Evolutionary conservation across 2,888 invertebrate species (phyloP), one percentile per base, ranked within the genome.

Genomic region (Entomobrya proxima): DNA sequence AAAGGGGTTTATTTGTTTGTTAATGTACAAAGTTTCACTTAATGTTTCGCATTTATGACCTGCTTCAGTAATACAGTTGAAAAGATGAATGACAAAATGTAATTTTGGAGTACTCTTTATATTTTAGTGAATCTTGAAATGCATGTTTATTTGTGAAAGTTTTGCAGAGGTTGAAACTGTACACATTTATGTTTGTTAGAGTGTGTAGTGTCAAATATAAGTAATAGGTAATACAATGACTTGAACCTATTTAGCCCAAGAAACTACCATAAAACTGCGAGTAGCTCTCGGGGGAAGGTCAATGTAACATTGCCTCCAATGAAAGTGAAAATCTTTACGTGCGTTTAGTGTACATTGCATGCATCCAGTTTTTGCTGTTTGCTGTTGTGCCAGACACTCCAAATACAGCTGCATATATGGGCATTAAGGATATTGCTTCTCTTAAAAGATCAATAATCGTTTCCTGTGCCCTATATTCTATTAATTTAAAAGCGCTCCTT

Each of bases 381-480:
- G 58, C 30, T 58, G 58, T 77, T 75, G 61, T 44, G 61, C 58
- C 77, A 77, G 77, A 77, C 61, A 50, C 78, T 72, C 67, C 78
- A 47, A 47, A 50, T 77, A 61, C n/a, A 77, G 61, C 77, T 77
- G 77, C 77, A 77, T 77, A 77, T 61, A 77, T n/a, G n/a, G n/a
- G n/a, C 58, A 77, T 77, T 61, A 77, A 58, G 61, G 44, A 77
- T 77, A 77, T 77, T 77, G 77, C 77, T 52, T 40, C 61, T 77
- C 40, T 77, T 61, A 77, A 61, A 58, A 77, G 77, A 77, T 77
- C 77, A 77, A 77, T 77, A 77, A 77, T 77, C 58, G 77, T 77
- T 77, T 77, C 44, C 44, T 40, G 61, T 77, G 61, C 61, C 77
- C 77, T 61, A 77, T 77, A 61, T 77, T 78, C 67, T 52, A 58